Percentiles rank a stretch among this genome's conserved stretches.
These are phyloP conservation scores for Ceyx cyanopectus DNA, from an alignment of 2,113 vertebrate species.

Conservation along the genomic window DNA sequence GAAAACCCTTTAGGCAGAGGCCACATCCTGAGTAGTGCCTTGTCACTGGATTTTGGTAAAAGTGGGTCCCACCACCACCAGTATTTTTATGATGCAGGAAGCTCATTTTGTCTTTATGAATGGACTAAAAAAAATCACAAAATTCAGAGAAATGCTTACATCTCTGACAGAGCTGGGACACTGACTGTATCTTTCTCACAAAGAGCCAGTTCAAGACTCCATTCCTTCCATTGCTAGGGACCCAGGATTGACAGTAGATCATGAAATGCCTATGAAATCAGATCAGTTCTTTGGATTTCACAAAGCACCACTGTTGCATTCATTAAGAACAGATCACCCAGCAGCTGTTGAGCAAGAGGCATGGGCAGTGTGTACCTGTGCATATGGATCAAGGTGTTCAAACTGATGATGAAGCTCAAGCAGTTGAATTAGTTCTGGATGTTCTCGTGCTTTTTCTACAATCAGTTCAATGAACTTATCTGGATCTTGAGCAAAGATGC, in stretches of 20 bases:
- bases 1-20: background rate
- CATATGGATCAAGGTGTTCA: slow-evolving; percentile 72
- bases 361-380: slow-evolving; percentile 75
- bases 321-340: background rate
- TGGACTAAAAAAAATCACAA: background rate
- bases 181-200: background rate
- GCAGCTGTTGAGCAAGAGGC: background rate
- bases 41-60: background rate
- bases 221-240: background rate
- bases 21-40: background rate
- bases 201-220: background rate
- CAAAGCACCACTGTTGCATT: background rate
- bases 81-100: background rate
- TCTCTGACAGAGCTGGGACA: background rate
- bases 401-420: slow-evolving; percentile 87
- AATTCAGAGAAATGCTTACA: background rate
- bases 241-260: background rate
- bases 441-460: slow-evolving; percentile 81
- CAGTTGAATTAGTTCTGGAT: slow-evolving; percentile 89
- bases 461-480: slow-evolving; percentile 82
- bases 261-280: background rate
- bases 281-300: background rate
- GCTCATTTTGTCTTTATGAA: background rate
- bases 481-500: slow-evolving; percentile 82
- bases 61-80: background rate